Evolutionary conservation across 2,113 vertebrate species (phyloP), one percentile per base, ranked within the genome.

Genomic region (Callipepla squamata): DNA sequence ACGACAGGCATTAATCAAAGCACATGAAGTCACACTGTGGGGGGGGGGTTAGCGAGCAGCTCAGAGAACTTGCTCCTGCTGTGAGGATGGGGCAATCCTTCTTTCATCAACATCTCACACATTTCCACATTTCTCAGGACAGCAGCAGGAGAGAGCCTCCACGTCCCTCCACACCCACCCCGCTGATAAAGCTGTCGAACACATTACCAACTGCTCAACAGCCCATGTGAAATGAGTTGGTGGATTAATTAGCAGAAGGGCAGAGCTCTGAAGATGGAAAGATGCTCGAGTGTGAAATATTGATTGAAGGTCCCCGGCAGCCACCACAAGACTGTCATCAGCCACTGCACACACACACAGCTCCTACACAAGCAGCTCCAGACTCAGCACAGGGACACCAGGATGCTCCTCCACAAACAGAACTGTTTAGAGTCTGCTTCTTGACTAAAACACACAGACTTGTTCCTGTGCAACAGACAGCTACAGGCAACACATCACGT

Each of bases 211-310:
- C 90, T 5, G 7, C 82, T 91, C 85, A 83, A 57, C 69, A 93
- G 87, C 80, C 84, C 90, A 95, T 96, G 96, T 95, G 96, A 96
- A 96, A 96, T 0, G 94, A 96, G 96, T 96, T 96, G 95, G 96
- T 96, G 95, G 96, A 95, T 95, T 96, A 96, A 96, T 94, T 95
- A 96, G 90, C 73, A 94, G 69, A 55, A 95, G 93, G 96, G 96
- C 92, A 96, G 93, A 96, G 93, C 95, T 96, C 82, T 0, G 82
- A 90, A 95, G 95, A 95, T 93, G n/a, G 94, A 92, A 90, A 93
- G 79, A 90, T 90, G 91, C 85, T 88, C 76, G 11, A 2, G 73
- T 50, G 65, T 28, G 62, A 79, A 84, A 95, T 48, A 0, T 76
- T 86, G 92, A 94, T 81, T 90, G 92, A 91, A 91, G 21, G 80